A percentile compares a stretch with the other conserved stretches of the same genome.
Evolutionary conservation across 2,888 invertebrate genomes (phyloP).

Genomic region (Oegoconia quadripuncta): DNA sequence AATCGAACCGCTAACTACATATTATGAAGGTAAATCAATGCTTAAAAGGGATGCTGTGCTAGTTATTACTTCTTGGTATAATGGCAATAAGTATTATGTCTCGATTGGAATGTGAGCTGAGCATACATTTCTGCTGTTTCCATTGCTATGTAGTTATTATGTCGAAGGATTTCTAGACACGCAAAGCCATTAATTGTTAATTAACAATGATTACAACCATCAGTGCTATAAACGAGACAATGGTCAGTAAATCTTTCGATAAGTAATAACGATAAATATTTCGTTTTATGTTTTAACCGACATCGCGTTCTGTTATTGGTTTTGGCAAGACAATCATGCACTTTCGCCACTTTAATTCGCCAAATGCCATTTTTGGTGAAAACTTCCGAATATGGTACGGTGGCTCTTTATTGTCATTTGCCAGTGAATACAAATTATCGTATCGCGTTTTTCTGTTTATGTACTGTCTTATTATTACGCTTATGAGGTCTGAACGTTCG

Average conservation of each 20-base stretch:
- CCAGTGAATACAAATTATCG: conserved; percentile 42
- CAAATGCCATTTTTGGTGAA: conserved; percentile 40
- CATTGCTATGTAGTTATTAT: conserved; percentile 5
- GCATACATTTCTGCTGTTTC: conserved; percentile 7
- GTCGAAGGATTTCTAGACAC: conserved; percentile 5
- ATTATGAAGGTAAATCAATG: too few relatives aligned
- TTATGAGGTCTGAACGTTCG: conserved; percentile 31
- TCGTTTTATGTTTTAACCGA: conserved; percentile 21
- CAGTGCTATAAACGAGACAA: conserved; percentile 29
- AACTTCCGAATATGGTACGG: conserved; percentile 37
- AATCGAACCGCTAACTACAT: too few relatives aligned
- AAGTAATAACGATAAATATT: conserved; percentile 36
- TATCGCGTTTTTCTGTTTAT: conserved; percentile 30
- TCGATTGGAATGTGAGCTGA: not conserved
- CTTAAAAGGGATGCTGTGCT: too few relatives aligned
- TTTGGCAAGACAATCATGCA: conserved; percentile 35
- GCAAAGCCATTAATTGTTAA: conserved; percentile 7
- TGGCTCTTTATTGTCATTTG: conserved; percentile 45
- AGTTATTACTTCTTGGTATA: too few relatives aligned
- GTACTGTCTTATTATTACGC: conserved; percentile 23
- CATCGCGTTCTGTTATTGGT: conserved; percentile 33
- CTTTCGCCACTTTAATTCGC: conserved; percentile 41
- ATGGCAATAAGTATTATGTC: conserved; percentile 7
- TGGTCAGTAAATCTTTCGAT: conserved; percentile 41
- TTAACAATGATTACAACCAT: not conserved